Evolutionary conservation across 1,140 invertebrate species (phyloP).

Genomic region (Drosophila lacertosa): DNA sequence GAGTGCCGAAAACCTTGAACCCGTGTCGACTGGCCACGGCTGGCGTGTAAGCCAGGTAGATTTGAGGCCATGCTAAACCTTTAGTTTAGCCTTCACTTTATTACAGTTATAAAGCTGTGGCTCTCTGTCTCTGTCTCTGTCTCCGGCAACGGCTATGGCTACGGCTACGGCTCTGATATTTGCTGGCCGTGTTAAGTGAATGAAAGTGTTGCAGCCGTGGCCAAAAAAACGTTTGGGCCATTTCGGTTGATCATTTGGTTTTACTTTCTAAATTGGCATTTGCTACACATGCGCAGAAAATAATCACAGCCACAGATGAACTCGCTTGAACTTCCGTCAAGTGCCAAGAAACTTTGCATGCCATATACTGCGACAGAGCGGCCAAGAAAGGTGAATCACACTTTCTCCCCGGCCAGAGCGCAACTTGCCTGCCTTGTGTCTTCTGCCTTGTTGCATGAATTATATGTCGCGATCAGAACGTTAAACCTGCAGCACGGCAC

Average conservation of each 20-base stretch:
- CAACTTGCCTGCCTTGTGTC: constrained; percentile 37
- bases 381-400: constrained; percentile 71
- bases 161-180: too few relatives aligned
- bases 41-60: constrained; percentile 43
- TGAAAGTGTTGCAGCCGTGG: constrained; percentile 64
- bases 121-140: constrained; percentile 1
- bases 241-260: constrained; percentile 75
- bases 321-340: constrained; percentile 63
- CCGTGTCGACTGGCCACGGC: constrained; percentile 29
- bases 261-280: constrained; percentile 81
- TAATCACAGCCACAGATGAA: constrained; percentile 58
- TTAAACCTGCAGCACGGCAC: constrained; percentile 11
- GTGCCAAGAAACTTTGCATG: constrained; percentile 57
- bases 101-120: constrained; percentile 71
- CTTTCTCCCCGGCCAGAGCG: constrained; percentile 59
- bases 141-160: too few relatives aligned
- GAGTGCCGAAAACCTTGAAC: constrained; percentile 69
- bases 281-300: constrained; percentile 68
- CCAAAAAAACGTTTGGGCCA: constrained; percentile 46
- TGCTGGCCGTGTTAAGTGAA: constrained; percentile 49
- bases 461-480: constrained; percentile 72
- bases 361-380: constrained; percentile 1
- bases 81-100: constrained; percentile 59
- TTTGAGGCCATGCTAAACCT: constrained; percentile 21
- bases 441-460: constrained; percentile 63